These are phyloP conservation scores for Cichlasoma orientale DNA, from an alignment of 2,797 vertebrate genomes.

Conservation along the genomic window DNA sequence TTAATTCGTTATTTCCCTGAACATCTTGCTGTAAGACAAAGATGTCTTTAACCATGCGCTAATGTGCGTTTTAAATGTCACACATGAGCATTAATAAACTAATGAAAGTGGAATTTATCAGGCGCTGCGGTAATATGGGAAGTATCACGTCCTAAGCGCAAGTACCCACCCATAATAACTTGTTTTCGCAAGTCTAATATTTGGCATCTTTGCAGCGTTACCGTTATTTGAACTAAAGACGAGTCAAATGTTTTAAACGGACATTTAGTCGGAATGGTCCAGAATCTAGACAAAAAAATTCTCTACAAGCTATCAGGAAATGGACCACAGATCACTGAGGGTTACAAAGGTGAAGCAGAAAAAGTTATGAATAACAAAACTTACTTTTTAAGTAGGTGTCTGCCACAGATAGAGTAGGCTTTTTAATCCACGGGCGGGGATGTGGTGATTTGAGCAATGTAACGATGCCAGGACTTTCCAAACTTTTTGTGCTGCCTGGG, in stretches of 20 bases:
- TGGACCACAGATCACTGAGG: neutral
- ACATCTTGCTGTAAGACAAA: neutral
- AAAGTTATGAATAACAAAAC: slow-evolving; percentile 26
- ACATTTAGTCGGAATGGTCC: neutral
- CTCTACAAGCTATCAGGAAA: neutral
- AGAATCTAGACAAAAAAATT: no score
- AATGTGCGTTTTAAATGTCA: neutral
- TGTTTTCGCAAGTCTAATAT: neutral
- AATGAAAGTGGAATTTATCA: neutral
- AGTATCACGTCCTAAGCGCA: neutral
- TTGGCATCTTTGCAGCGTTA: neutral
- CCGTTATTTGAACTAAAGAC: neutral
- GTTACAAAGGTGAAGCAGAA: neutral
- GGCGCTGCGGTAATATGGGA: neutral
- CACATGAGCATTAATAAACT: neutral
- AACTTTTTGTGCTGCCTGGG: slow-evolving; percentile 68
- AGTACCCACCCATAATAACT: neutral
- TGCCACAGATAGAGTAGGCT: neutral
- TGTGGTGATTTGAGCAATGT: slow-evolving; percentile 33
- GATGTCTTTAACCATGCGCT: neutral
- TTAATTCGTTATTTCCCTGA: slow-evolving; percentile 25
- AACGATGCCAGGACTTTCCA: slow-evolving; percentile 51
- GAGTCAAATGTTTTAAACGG: neutral
- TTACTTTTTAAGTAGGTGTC: slow-evolving; percentile 46
- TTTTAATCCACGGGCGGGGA: slow-evolving; percentile 64